Evolutionary conservation across 2,113 vertebrate genomes (phyloP), one percentile per base, ranked within the genome.

Genomic region (Oreochromis spilurus): DNA sequence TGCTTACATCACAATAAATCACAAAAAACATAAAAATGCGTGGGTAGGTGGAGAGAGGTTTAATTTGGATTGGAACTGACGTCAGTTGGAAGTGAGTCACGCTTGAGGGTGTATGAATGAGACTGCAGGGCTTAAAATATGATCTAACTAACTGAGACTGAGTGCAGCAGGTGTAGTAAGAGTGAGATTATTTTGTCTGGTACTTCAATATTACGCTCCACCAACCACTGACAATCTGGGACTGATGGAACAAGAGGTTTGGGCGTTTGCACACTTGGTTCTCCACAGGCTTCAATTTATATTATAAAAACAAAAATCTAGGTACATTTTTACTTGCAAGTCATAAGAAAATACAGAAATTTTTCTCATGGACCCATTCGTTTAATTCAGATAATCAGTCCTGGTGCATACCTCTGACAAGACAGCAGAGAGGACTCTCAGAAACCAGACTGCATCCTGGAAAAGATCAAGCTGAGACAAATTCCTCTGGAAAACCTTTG

Each of bases 211-310:
- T 50, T 31, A 77, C 1, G 2, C 45, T 26, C 16, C 6, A 48
- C 67, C 21, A 50, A 31, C 72, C 72, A 13, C 24, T 52, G 45
- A 0, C 43, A 77, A 50, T 1, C 16, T 50, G 16, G 26, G 26
- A 29, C 43, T 50, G 24, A 50, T 29, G 2, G 40, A 45, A 75
- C 9, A 4, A 77, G 45, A 31, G 5, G 45, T 72, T 72, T 43
- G 21, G 38, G 17, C 31, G 4, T 72, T 17, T 26, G 65, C n/a
- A 45, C 17, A 16, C 7, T 24, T 29, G 9, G 13, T 48, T 75
- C 43, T 50, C 45, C 6, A 12, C 5, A 12, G 2, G 5, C 26
- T 77, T 31, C 12, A 0, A n/a, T 19, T 29, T 8, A 4, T 31
- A 48, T 7, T 0, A 31, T 52, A 52, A 52, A 77, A 52, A 12